Evolutionary conservation across 2,113 vertebrate species (phyloP).

Genomic region (Rynchops niger): DNA sequence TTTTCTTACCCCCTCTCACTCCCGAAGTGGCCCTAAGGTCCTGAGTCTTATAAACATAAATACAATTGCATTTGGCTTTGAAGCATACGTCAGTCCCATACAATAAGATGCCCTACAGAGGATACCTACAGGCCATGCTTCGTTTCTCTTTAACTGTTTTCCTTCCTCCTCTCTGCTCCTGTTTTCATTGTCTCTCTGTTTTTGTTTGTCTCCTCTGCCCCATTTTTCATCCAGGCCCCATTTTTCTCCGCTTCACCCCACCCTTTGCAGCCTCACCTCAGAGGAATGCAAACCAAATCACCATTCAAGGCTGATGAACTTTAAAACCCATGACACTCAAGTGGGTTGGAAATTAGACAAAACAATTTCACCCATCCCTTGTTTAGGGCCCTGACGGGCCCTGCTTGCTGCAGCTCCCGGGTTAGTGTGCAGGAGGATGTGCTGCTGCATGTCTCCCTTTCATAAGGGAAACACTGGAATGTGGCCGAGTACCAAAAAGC

Average conservation of each 20-base stretch:
- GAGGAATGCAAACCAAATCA: constrained; percentile 60
- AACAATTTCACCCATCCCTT: constrained; percentile 53
- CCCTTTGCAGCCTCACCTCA: constrained; percentile 50
- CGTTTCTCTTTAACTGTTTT: background rate
- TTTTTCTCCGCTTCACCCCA: constrained; percentile 14
- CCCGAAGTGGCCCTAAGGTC: background rate
- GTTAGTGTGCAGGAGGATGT: constrained; percentile 16
- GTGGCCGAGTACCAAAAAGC: constrained; percentile 40
- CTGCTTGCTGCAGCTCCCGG: constrained; percentile 1
- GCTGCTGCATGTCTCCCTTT: constrained; percentile 55
- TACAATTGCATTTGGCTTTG: background rate
- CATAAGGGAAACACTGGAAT: constrained; percentile 65
- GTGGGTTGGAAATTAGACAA: constrained; percentile 58
- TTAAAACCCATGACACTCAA: constrained; percentile 55
- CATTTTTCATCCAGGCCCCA: constrained; percentile 33
- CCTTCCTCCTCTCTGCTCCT: background rate
- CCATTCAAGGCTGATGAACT: constrained; percentile 51
- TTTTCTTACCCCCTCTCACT: background rate
- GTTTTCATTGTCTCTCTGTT: constrained; percentile 3
- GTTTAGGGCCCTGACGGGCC: constrained; percentile 34
- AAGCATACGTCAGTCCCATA: background rate
- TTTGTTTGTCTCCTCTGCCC: constrained; percentile 37
- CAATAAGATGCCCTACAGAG: background rate
- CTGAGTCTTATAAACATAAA: background rate
- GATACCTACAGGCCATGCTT: background rate